These are phyloP conservation scores for Craseonycteris thonglongyai DNA, from an alignment of 2,113 vertebrate species.

Conservation along the genomic window DNA sequence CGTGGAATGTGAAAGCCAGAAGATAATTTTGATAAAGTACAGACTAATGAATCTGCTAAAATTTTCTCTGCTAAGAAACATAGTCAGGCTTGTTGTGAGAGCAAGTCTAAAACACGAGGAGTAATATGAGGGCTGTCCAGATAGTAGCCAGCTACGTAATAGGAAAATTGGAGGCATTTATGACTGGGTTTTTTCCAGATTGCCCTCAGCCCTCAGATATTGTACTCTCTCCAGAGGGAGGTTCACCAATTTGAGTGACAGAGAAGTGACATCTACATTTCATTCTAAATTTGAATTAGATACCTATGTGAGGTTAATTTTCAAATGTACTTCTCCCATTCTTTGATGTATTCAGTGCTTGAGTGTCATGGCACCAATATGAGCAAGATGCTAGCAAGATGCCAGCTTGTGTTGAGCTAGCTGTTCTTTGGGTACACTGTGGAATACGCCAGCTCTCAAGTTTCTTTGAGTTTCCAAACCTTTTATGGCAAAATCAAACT, in stretches of 20 bases:
- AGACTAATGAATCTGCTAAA: not conserved
- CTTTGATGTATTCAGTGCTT: not conserved
- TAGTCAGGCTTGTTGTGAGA: not conserved
- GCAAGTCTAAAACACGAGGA: not conserved
- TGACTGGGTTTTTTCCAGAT: no score
- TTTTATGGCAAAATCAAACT: constrained; percentile 6
- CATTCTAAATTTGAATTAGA: not conserved
- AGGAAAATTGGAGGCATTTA: no score
- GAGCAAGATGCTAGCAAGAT: not conserved
- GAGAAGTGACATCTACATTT: not conserved
- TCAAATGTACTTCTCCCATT: not conserved
- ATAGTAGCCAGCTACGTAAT: no score
- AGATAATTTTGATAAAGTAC: not conserved
- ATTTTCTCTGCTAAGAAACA: not conserved
- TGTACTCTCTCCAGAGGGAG: not conserved
- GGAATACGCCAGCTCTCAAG: not conserved
- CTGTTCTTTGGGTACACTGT: not conserved
- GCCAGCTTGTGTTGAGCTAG: not conserved
- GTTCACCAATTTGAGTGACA: not conserved
- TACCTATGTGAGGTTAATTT: not conserved
- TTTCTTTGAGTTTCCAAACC: constrained; percentile 3
- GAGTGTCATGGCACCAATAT: no score
- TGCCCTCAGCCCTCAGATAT: no score
- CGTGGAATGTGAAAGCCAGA: not conserved
- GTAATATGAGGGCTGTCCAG: no score